A percentile compares a stretch with the other conserved stretches of the same genome.
These are phyloP conservation scores for Euwallacea similis DNA, from an alignment of 1,140 invertebrate species.

Conservation along the genomic window DNA sequence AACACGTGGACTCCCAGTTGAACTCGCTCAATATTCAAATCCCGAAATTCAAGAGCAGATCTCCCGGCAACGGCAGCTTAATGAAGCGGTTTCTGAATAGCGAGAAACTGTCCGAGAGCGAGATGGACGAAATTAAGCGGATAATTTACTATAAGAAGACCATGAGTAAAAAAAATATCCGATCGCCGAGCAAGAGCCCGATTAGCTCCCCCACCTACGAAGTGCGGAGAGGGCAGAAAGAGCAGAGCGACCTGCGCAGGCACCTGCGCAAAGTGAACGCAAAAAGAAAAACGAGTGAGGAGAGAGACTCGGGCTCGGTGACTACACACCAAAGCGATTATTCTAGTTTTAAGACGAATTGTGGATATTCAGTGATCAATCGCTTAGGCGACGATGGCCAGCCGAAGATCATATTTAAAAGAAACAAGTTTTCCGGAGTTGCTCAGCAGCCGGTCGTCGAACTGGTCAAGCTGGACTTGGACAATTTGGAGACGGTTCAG, in stretches of 20 bases:
- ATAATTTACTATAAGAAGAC: constrained; percentile 47
- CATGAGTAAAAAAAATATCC: constrained; percentile 37
- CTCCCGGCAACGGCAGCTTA: constrained; percentile 34
- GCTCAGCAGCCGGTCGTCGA: constrained; percentile 43
- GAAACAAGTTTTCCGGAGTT: constrained; percentile 26
- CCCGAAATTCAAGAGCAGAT: constrained; percentile 23
- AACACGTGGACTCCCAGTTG: constrained; percentile 44
- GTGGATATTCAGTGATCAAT: constrained; percentile 41
- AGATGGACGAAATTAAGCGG: constrained; percentile 45
- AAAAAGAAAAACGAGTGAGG: constrained; percentile 29
- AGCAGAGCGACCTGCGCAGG: constrained; percentile 37
- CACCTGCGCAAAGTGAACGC: constrained; percentile 40
- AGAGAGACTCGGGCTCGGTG: constrained; percentile 22
- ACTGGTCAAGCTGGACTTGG: constrained; percentile 42
- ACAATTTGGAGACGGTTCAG: constrained; percentile 39
- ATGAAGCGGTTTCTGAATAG: constrained; percentile 45
- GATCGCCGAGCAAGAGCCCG: constrained; percentile 19
- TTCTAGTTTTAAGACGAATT: constrained; percentile 19
- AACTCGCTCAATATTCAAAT: constrained; percentile 47
- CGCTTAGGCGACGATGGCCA: constrained; percentile 40
- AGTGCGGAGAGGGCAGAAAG: constrained; percentile 15
- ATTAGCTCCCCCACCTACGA: constrained; percentile 21
- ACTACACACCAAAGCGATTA: constrained; percentile 20
- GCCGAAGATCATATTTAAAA: constrained; percentile 48
- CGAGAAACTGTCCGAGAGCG: constrained; percentile 40